Base-by-base conservation (phyloP, 2,113 vertebrate genomes). In the human region DNA sequence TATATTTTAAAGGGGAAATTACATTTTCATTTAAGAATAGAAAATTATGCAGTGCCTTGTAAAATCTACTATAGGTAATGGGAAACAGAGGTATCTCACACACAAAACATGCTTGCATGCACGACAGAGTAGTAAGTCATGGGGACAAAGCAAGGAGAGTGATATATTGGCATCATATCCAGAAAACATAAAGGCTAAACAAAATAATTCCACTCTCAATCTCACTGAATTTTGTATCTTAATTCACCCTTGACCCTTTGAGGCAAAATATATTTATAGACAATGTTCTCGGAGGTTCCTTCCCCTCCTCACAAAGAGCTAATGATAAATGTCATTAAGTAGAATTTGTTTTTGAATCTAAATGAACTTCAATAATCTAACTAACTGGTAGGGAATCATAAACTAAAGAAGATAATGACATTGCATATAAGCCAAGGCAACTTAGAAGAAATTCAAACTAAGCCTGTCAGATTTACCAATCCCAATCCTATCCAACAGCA, bases 311-410 rank as follows among this genome's bases (percentile, higher is more conserved):
- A 20, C 13, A 90, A 96, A 94, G 48, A 98, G 90, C 96, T 98
- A 98, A 99, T 99, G 98, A 98, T 98, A 98, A 98, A 98, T 97
- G 91, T 94, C 98, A 98, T 83, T 96, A 96, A 94, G 84, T 96
- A 78, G 20, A 35, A 98, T 97, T 38, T 93, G 96, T 97, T 97
- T 95, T 95, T 97, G 95, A 97, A 98, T 97, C 95, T 98, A 97
- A 1, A 83, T 84, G 93, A 98, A 98, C 78, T 97, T 97, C 87
- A 96, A 64, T 91, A 98, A 97, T 95, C 90, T 95, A 93, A 93
- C 59, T 97, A 93, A 4, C 89, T 30, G n/a, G 83, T 92, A 96
- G 87, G 84, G 73, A 80, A 92, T 96, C 38, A 3, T 94, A 97
- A 98, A 96, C 85, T 98, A 97, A 89, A 95, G 57, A 97, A 94